phyloP scores from a whole-genome alignment of 2,113 vertebrate species.

The Scytalopus superciliaris region DNA sequence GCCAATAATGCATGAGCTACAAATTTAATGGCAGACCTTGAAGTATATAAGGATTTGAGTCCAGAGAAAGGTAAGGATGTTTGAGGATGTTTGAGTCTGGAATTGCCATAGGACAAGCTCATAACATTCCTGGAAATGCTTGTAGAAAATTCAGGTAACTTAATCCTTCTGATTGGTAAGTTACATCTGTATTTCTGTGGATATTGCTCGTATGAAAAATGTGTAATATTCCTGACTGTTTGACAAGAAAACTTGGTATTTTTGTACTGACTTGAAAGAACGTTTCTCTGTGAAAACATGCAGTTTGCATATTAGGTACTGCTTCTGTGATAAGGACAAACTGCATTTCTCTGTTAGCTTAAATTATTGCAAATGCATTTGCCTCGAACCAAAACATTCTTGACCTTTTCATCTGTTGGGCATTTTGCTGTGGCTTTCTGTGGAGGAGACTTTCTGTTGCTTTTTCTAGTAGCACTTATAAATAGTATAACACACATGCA shows the following conservation, averaged over 20 bases:
- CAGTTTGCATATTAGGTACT: background rate
- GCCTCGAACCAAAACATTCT: background rate
- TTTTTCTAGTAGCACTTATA: background rate
- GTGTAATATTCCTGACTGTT: background rate
- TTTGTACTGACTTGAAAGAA: background rate
- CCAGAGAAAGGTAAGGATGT: conserved; percentile 88
- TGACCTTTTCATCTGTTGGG: conserved; percentile 21
- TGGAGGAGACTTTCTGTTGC: background rate
- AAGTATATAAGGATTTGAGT: conserved; percentile 92
- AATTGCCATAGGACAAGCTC: background rate
- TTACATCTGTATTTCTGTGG: background rate
- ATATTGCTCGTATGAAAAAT: background rate
- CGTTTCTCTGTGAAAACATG: background rate
- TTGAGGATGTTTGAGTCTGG: background rate
- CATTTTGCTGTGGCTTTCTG: background rate
- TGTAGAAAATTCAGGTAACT: background rate
- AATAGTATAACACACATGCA: background rate
- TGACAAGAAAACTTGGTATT: background rate
- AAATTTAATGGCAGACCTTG: conserved; percentile 91
- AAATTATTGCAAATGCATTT: background rate
- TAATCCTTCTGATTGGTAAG: background rate
- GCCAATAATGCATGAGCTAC: conserved; percentile 70
- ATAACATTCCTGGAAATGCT: background rate
- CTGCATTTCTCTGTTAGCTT: background rate
- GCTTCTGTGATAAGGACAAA: background rate